Evolutionary conservation across 2,797 vertebrate species (phyloP).

Genomic region (Setipinna tenuifilis): DNA sequence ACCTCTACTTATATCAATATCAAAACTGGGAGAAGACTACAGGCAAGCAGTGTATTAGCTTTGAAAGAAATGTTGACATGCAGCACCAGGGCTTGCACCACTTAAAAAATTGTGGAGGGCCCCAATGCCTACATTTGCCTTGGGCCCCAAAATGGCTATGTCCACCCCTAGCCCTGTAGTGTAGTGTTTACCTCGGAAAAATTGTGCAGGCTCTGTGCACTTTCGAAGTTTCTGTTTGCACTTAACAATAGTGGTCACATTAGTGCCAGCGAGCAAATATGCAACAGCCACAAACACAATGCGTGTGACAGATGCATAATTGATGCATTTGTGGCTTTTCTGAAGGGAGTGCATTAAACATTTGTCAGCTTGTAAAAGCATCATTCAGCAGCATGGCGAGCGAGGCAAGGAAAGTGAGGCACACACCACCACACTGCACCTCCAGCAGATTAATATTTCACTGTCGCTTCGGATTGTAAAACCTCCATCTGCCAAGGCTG

Average conservation of each 20-base stretch:
- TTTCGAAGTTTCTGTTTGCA: neutral
- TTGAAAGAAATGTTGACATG: too few species aligned
- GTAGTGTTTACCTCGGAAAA: neutral
- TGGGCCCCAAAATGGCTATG: too few species aligned
- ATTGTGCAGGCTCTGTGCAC: neutral
- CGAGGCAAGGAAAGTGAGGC: too few species aligned
- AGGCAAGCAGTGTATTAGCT: too few species aligned
- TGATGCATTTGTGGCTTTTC: constrained; percentile 55
- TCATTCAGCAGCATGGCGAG: constrained; percentile 56
- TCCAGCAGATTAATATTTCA: constrained; percentile 66
- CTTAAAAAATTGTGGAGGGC: too few species aligned
- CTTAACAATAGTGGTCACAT: constrained; percentile 31
- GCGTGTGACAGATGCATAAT: constrained; percentile 66
- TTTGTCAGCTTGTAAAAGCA: constrained; percentile 72
- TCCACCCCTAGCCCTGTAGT: too few species aligned
- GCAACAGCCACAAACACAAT: constrained; percentile 55
- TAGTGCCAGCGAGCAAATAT: constrained; percentile 46
- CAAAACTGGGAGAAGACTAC: too few species aligned
- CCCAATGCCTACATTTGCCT: too few species aligned
- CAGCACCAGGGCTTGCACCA: too few species aligned
- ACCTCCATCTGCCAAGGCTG: constrained; percentile 55
- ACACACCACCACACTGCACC: constrained; percentile 45
- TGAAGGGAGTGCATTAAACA: constrained; percentile 69
- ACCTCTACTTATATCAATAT: too few species aligned
- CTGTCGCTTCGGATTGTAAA: constrained; percentile 59